Base-by-base conservation (phyloP, 1,140 invertebrate species). In the Platorchestia sp. region DNA sequence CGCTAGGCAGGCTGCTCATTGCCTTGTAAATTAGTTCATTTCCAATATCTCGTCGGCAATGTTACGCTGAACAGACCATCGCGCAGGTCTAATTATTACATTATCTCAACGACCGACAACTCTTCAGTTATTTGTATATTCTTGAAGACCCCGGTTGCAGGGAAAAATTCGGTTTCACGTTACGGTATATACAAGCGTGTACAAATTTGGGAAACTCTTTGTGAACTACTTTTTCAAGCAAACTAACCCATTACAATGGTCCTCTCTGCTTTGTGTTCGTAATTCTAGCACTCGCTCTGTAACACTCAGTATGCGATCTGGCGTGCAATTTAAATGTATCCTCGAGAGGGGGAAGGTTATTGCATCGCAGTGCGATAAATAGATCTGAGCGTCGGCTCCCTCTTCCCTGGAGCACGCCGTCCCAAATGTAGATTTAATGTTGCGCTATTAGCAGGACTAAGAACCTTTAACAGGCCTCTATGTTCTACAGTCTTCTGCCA, bases 391-490 rank as follows among this genome's bases (percentile, higher is more conserved):
- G 44, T 44, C 40, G 7, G 45, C 91, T n/a, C 91, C 45, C 91
- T 44, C 44, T 45, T 40, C 91, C 7, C 45, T 41, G 45, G 44
- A 22, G 91, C 40, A 44, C 91, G 6, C 43, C 40, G 91, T 45
- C 19, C 43, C 10, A 47, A 45, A 93, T 93, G 43, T 45, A 93
- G 45, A 93, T 93, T 93, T 93, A 93, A 93, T 93, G 91, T 45
- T 40, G 44, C 41, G 45, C 91, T 45, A 93, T 93, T 93, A 93
- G 91, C 41, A 45, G 44, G 44, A 93, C 91, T 93, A 45, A 93
- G 91, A 93, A 93, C 91, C 91, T 93, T 93, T 93, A 93, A 93
- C 91, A 44, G 45, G 91, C 45, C 91, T 45, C 41, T 44, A 41
- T 93, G 91, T 93, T 93, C 91, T 93, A 93, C 43, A 45, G 45